Evolutionary conservation across 2,888 invertebrate genomes (phyloP).

Genomic region (Candidula unifasciata): DNA sequence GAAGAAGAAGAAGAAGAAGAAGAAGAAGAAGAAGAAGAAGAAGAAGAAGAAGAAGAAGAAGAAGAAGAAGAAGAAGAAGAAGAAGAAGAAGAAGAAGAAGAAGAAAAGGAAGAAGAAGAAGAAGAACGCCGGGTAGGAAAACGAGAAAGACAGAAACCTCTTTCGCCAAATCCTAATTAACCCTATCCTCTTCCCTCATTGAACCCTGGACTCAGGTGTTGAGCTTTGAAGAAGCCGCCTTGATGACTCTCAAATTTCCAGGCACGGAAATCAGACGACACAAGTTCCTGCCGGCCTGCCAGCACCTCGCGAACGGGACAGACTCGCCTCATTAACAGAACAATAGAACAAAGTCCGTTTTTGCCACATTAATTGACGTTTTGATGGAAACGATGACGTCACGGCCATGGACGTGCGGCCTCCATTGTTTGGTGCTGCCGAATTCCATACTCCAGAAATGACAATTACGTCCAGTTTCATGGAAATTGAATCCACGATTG

Average conservation of each 20-base stretch:
- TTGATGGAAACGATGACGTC: neutral
- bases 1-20: neutral
- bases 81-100: neutral
- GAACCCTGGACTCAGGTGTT: neutral
- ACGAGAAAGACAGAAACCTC: no score
- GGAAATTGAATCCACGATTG: no score
- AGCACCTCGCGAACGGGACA: neutral
- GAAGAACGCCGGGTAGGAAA: no score
- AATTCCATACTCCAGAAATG: no score
- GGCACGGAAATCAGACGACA: neutral
- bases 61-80: neutral
- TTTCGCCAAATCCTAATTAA: no score
- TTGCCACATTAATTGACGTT: conserved; percentile 7
- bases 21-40: neutral
- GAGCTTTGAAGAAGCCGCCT: neutral
- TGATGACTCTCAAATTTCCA: neutral
- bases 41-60: neutral
- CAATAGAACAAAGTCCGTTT: neutral
- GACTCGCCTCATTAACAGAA: neutral
- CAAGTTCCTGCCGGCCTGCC: neutral
- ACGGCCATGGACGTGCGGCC: neutral
- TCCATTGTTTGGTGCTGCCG: no score
- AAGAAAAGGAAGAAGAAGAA: neutral
- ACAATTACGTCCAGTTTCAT: no score
- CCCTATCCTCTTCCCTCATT: no score